These are phyloP conservation scores for Gavia stellata DNA, from an alignment of 2,113 vertebrate species.

Conservation along the genomic window DNA sequence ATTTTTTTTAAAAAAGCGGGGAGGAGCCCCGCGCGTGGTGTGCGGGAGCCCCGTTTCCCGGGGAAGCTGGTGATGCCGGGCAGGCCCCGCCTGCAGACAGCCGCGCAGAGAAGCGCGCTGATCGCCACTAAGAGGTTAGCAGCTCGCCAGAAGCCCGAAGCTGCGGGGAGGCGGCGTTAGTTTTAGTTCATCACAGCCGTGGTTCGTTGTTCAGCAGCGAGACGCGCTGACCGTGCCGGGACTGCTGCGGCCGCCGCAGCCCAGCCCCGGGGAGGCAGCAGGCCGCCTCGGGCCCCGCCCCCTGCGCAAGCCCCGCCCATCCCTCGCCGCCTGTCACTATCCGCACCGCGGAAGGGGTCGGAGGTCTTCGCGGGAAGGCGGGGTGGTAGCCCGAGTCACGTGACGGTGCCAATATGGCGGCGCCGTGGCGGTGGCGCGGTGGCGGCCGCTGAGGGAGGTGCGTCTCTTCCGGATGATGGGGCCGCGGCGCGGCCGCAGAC, in stretches of 20 bases:
- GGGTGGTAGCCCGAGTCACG: constrained; percentile 70
- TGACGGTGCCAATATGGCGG: constrained; percentile 90
- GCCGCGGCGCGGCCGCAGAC: neutral
- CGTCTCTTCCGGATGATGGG: constrained; percentile 16
- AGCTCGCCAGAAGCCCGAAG: no score
- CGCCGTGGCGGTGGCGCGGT: constrained; percentile 67
- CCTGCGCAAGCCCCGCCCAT: neutral
- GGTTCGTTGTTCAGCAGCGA: accelerated
- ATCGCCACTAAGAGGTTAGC: accelerated
- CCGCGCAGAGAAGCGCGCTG: neutral
- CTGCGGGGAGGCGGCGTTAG: neutral
- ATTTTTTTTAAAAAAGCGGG: no score
- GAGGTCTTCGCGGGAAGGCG: neutral
- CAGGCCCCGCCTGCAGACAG: neutral
- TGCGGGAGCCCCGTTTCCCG: no score
- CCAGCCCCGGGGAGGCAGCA: no score
- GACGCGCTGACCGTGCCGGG: accelerated
- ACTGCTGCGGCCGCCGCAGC: no score
- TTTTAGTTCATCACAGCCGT: accelerated
- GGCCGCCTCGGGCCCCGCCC: neutral
- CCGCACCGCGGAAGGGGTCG: neutral
- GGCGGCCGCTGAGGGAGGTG: constrained; percentile 63
- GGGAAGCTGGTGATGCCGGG: neutral
- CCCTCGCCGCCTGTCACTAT: neutral
- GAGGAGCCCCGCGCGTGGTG: neutral